Evolutionary conservation across 2,888 invertebrate species (phyloP).

Genomic region (Sicus ferrugineus): DNA sequence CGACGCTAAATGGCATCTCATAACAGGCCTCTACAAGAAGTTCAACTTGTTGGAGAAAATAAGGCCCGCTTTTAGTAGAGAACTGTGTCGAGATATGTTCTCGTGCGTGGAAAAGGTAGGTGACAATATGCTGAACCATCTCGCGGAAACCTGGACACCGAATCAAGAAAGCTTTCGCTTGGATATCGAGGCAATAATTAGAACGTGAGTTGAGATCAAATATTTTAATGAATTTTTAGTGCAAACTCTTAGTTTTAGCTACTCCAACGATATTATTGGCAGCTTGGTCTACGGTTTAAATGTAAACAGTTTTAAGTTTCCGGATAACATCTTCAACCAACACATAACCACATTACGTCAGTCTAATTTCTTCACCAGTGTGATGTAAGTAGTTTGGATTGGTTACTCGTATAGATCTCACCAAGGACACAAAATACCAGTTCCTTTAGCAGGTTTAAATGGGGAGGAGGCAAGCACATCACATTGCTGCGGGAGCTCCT

Average conservation of each 20-base stretch:
- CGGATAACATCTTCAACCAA: constrained; percentile 40
- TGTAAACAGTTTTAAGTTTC: constrained; percentile 59
- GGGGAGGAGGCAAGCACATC: background rate
- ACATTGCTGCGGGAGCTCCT: constrained; percentile 54
- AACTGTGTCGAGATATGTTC: constrained; percentile 72
- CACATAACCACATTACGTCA: constrained; percentile 38
- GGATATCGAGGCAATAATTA: constrained; percentile 50
- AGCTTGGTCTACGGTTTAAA: constrained; percentile 66
- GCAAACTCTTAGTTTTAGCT: constrained; percentile 50
- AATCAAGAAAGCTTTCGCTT: constrained; percentile 49
- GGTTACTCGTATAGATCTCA: background rate
- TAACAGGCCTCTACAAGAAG: constrained; percentile 66
- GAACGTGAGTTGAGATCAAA: constrained; percentile 47
- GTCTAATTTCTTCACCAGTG: background rate
- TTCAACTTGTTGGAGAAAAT: constrained; percentile 71
- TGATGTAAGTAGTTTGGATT: background rate
- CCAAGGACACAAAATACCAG: constrained; percentile 3
- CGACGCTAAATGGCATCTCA: constrained; percentile 70
- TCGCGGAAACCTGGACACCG: constrained; percentile 44
- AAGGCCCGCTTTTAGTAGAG: constrained; percentile 72
- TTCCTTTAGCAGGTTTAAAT: background rate
- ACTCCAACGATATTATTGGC: constrained; percentile 65
- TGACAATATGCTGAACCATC: constrained; percentile 65
- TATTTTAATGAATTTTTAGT: background rate
- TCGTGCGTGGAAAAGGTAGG: constrained; percentile 69